These are phyloP conservation scores for Trichosurus vulpecula DNA, from an alignment of 2,797 vertebrate genomes.

Conservation along the genomic window DNA sequence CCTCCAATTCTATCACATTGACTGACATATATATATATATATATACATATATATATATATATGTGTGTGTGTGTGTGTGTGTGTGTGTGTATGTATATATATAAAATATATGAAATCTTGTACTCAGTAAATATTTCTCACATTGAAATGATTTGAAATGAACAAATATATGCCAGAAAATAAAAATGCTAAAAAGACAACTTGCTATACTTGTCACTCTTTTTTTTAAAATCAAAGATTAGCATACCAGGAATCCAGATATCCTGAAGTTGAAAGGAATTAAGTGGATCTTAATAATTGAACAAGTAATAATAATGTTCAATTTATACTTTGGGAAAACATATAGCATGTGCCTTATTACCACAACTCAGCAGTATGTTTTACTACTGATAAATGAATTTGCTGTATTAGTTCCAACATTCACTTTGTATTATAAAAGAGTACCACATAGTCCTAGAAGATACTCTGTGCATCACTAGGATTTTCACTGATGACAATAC, in stretches of 20 bases:
- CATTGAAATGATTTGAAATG: constrained; percentile 44
- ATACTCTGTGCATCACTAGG: constrained; percentile 9
- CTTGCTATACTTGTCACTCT: constrained; percentile 6
- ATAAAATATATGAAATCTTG: not conserved
- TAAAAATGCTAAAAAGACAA: constrained; percentile 61
- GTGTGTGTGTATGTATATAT: too few species aligned
- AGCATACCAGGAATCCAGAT: constrained; percentile 45
- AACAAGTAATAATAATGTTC: constrained; percentile 55
- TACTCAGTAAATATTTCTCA: not conserved
- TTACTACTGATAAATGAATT: not conserved
- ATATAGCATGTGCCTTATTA: constrained; percentile 39
- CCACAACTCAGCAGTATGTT: not conserved
- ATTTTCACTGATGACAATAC: constrained; percentile 44
- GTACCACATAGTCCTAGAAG: not conserved
- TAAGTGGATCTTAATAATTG: constrained; percentile 10
- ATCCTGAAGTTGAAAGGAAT: constrained; percentile 46
- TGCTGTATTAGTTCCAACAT: constrained; percentile 38
- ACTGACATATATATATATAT: not conserved
- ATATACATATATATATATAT: too few species aligned
- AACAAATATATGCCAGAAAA: constrained; percentile 53
- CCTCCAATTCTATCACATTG: not conserved
- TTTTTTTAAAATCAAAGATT: constrained; percentile 53
- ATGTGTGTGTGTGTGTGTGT: too few species aligned
- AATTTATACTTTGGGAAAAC: constrained; percentile 19
- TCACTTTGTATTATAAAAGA: not conserved